A percentile compares a stretch with the other conserved stretches of the same genome.
Conservation (phyloP, 37 sponge, comb jelly and placozoan genomes). For the Ianthella basta region DNA sequence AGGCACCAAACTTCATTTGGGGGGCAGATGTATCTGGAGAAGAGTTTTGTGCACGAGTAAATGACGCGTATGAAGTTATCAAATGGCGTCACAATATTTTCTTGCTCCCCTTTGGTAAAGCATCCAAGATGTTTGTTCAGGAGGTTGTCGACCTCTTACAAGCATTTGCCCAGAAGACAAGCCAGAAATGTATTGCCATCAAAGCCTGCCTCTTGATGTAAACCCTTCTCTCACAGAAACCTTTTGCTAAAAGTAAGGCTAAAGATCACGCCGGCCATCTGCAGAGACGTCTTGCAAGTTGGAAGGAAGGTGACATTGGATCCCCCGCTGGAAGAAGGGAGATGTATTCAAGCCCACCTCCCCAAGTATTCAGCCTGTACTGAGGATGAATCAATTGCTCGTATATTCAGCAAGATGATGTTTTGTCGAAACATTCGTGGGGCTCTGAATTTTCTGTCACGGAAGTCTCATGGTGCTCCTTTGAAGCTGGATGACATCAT, state of each 20-base stretch:
- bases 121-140: constrained; percentile 19
- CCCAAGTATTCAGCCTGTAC: too few relatives aligned
- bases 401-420: too few relatives aligned
- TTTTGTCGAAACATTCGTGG: too few relatives aligned
- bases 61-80: constrained; percentile 30
- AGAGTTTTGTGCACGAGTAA: not conserved
- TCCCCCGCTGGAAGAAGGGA: too few relatives aligned
- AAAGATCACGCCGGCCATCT: constrained; percentile 27
- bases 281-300: constrained; percentile 20
- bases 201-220: constrained; percentile 29
- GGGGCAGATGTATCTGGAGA: constrained; percentile 16
- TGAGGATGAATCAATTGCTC: too few relatives aligned
- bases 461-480: too few relatives aligned
- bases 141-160: constrained; percentile 29
- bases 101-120: constrained; percentile 30
- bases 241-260: constrained; percentile 27
- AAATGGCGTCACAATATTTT: constrained; percentile 37
- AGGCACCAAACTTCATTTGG: too few relatives aligned
- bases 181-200: constrained; percentile 30
- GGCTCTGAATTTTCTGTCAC: too few relatives aligned
- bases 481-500: too few relatives aligned
- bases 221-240: constrained; percentile 28
- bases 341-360: too few relatives aligned
- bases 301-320: constrained; percentile 22
- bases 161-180: constrained; percentile 27